Evolutionary conservation across 1,140 invertebrate genomes (phyloP).

Genomic region (Mizuhopecten yessoensis): DNA sequence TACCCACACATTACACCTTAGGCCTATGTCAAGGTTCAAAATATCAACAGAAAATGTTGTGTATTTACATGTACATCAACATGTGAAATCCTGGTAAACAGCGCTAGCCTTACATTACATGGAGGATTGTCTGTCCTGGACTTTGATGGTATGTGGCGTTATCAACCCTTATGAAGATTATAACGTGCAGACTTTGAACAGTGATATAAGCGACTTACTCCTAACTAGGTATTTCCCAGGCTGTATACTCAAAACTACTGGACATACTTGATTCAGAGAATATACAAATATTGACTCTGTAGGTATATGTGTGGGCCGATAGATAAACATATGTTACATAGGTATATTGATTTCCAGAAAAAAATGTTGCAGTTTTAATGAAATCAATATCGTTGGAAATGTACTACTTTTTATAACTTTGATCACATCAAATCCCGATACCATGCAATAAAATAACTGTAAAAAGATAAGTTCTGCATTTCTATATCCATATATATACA

Average conservation of each 20-base stretch:
- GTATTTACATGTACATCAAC: not conserved
- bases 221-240: not conserved
- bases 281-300: not conserved
- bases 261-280: not conserved
- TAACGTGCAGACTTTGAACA: not conserved
- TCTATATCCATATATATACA: no score
- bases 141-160: not conserved
- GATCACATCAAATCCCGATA: no score
- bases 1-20: not conserved
- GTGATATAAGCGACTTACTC: not conserved
- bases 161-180: not conserved
- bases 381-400: no score
- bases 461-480: no score
- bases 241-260: not conserved
- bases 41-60: not conserved
- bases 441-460: no score
- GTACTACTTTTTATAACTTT: no score
- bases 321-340: constrained; percentile 7
- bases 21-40: constrained; percentile 12
- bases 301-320: not conserved
- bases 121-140: not conserved
- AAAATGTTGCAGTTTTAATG: not conserved
- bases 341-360: not conserved
- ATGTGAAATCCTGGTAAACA: not conserved
- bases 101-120: not conserved